Percentiles rank a stretch among this genome's conserved stretches.
These are phyloP conservation scores for Polietes domitor DNA, from an alignment of 2,888 invertebrate species.

Conservation along the genomic window DNA sequence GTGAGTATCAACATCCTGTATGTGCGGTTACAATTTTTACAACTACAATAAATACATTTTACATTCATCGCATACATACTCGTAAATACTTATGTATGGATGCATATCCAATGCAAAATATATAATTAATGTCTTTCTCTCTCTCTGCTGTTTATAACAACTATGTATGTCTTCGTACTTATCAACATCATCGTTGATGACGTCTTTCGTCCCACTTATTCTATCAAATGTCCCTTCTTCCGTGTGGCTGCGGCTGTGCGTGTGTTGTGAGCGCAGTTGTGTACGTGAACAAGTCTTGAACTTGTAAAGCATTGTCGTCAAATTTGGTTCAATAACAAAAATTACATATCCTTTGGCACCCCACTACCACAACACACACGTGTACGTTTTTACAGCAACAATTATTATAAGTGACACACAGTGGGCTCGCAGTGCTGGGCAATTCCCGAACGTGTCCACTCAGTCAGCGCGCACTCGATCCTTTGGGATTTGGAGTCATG, in stretches of 20 bases:
- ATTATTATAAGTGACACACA: slow-evolving; percentile 47
- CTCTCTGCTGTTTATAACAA: too few relatives aligned
- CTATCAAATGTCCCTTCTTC: too few relatives aligned
- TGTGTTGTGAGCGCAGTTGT: background rate
- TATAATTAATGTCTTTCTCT: slow-evolving; percentile 58
- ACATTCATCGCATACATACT: slow-evolving; percentile 21
- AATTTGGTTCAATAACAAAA: slow-evolving; percentile 52
- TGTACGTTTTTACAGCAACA: slow-evolving; percentile 1
- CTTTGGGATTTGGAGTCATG: too few relatives aligned
- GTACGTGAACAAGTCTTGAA: background rate
- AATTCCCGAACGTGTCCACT: too few relatives aligned
- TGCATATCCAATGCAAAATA: slow-evolving; percentile 45
- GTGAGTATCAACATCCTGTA: slow-evolving; percentile 26
- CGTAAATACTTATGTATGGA: background rate
- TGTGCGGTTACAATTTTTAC: slow-evolving; percentile 31
- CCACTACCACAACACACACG: background rate
- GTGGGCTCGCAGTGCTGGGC: too few relatives aligned
- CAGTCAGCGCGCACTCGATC: too few relatives aligned
- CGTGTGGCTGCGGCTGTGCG: too few relatives aligned
- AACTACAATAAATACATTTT: slow-evolving; percentile 31
- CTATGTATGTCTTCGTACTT: slow-evolving; percentile 19
- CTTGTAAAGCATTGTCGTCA: slow-evolving; percentile 23
- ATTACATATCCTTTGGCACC: slow-evolving; percentile 48
- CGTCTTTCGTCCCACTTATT: background rate
- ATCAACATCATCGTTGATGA: background rate